Evolutionary conservation across 2,888 invertebrate genomes (phyloP), one percentile per base, ranked within the genome.

Genomic region (Epinotia demarniana): DNA sequence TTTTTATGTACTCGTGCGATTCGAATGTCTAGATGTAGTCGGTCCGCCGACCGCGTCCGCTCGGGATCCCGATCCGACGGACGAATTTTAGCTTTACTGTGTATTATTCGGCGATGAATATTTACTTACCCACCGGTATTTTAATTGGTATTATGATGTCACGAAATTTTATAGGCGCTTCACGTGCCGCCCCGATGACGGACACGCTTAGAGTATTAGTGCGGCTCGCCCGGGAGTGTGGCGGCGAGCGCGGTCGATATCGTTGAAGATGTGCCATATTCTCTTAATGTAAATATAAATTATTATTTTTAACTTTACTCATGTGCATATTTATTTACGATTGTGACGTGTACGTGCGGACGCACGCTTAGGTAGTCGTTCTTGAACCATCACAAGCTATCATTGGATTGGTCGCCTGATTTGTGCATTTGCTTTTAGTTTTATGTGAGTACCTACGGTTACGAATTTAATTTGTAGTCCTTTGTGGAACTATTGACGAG

Each of bases 281-380:
- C 92, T 93, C 89, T 89, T 92, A 91, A 87, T 93, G 93, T 93
- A 94, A 93, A 93, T 93, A 94, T 93, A 92, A 90, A 90, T 89
- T 90, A 92, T 90, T 89, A 87, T 85, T 87, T 86, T 85, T 90
- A 87, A 86, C 84, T 88, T 90, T 85, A 90, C 89, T 81, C 79
- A 90, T 90, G 87, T 89, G 90, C 90, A 92, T 93, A 93, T 93
- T 93, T 93, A 93, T 93, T 93, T 89, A 90, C 86, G 84, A 87
- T 85, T 88, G 83, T 90, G 86, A 84, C 88, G 85, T 89, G 85
- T 87, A 80, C 82, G 82, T 83, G 85, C 84, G 81, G 81, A 80
- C 79, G 84, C 86, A 85, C 82, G 82, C 84, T 83, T 85, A 87
- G 86, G 84, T 87, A 84, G 82, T 88, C 81, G 83, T 83, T 84